These are phyloP conservation scores for Zoanthus gigantus DNA, from an alignment of 92 coral and sea anemone species.

Conservation along the genomic window DNA sequence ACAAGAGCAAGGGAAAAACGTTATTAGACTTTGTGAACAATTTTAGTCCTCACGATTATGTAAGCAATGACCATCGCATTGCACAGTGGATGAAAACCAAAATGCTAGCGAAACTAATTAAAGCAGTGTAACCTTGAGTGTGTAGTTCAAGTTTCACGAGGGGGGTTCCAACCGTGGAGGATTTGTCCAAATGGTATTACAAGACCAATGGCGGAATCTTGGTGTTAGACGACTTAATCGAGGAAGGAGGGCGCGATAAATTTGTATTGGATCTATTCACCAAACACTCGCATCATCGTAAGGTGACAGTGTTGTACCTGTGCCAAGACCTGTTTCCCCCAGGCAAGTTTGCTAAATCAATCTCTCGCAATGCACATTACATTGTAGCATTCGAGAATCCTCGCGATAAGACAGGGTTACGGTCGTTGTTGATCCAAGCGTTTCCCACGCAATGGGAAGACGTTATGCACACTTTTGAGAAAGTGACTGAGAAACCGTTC, in stretches of 20 bases:
- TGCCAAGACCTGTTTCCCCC: slow-evolving; percentile 31
- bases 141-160: slow-evolving; percentile 10
- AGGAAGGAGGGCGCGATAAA: slow-evolving; percentile 24
- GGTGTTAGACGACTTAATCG: slow-evolving; percentile 35
- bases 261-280: slow-evolving; percentile 16
- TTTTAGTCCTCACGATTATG: slow-evolving; percentile 19
- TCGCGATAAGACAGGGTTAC: slow-evolving; percentile 47
- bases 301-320: slow-evolving; percentile 37
- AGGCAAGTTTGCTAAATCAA: slow-evolving; percentile 34
- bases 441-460: slow-evolving; percentile 50
- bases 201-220: slow-evolving; percentile 24
- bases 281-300: neutral
- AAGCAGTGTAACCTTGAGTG: neutral
- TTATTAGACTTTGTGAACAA: slow-evolving; percentile 15
- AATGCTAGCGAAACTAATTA: slow-evolving; percentile 1
- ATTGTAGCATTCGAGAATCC: slow-evolving; percentile 48
- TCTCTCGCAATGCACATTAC: neutral
- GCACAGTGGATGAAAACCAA: slow-evolving; percentile 7
- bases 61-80: neutral
- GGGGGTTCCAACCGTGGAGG: slow-evolving; percentile 7
- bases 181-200: slow-evolving; percentile 14
- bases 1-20: slow-evolving; percentile 7
- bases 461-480: slow-evolving; percentile 11
- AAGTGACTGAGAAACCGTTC: slow-evolving; percentile 43
- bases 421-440: slow-evolving; percentile 45